Evolutionary conservation across 2,888 invertebrate genomes (phyloP).

Genomic region (Scaptomyza tumidula): DNA sequence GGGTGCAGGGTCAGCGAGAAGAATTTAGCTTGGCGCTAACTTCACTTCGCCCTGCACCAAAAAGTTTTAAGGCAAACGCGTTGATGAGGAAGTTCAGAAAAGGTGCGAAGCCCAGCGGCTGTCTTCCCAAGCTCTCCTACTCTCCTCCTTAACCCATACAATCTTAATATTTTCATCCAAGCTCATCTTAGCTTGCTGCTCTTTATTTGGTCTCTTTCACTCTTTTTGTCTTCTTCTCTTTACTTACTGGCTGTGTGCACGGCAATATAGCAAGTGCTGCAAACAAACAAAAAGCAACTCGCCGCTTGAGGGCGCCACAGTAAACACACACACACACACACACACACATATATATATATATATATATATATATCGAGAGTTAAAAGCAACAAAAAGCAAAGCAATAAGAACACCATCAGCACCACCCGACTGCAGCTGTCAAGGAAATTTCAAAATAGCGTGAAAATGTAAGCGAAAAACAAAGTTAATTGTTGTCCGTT

Average conservation of each 20-base stretch:
- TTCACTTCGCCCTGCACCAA: conserved; percentile 55
- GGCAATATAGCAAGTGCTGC: conserved; percentile 22
- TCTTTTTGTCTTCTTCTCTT: background rate
- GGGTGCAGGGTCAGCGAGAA: background rate
- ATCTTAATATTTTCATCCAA: background rate
- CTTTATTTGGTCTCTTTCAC: background rate
- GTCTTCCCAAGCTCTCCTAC: background rate
- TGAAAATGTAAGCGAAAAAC: conserved; percentile 72
- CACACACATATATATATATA: background rate
- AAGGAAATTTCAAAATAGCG: conserved; percentile 67
- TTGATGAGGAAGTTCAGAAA: conserved; percentile 72
- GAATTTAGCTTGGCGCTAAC: conserved; percentile 51
- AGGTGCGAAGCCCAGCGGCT: conserved; percentile 63
- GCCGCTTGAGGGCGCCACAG: conserved; percentile 16
- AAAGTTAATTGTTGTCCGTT: conserved; percentile 69
- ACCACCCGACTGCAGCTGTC: conserved; percentile 33
- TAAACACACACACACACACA: background rate
- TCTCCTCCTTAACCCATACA: background rate
- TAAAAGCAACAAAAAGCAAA: conserved; percentile 3
- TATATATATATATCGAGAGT: background rate
- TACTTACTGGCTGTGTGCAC: conserved; percentile 11
- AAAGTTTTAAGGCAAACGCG: conserved; percentile 54
- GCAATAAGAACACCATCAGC: conserved; percentile 18
- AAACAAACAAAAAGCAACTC: conserved; percentile 59
- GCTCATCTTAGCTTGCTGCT: conserved; percentile 6